These are phyloP conservation scores for Apis cerana DNA, from an alignment of 1,140 invertebrate genomes.

Conservation along the genomic window DNA sequence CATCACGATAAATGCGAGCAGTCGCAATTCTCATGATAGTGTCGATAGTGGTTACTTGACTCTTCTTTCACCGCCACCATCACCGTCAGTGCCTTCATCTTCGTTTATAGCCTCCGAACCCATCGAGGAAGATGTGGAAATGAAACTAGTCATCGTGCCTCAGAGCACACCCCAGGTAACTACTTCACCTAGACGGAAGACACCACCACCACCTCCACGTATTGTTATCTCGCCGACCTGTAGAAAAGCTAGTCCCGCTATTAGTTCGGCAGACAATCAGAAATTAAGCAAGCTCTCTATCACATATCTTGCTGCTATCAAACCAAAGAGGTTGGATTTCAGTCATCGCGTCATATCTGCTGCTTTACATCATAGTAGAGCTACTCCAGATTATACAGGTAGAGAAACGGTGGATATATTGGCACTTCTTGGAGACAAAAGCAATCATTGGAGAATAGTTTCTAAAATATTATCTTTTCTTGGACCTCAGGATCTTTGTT, in stretches of 20 bases:
- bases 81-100: conserved; percentile 63
- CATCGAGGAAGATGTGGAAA: conserved; percentile 64
- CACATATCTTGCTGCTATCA: conserved; percentile 62
- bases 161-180: conserved; percentile 63
- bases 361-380: conserved; percentile 50
- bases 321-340: conserved; percentile 75
- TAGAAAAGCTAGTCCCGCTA: conserved; percentile 52
- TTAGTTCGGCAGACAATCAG: conserved; percentile 55
- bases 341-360: conserved; percentile 51
- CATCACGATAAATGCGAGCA: conserved; percentile 37
- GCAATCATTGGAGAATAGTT: conserved; percentile 73
- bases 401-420: conserved; percentile 72
- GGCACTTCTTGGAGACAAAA: conserved; percentile 73
- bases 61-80: conserved; percentile 67
- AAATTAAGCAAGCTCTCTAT: conserved; percentile 62
- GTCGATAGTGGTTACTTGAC: conserved; percentile 74
- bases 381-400: conserved; percentile 68
- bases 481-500: conserved; percentile 72
- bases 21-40: conserved; percentile 55
- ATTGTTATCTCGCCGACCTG: conserved; percentile 64
- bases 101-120: conserved; percentile 64
- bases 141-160: conserved; percentile 61
- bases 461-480: conserved; percentile 74
- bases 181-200: conserved; percentile 22
- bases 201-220: not conserved